A percentile compares a stretch with the other conserved stretches of the same genome.
Evolutionary conservation across 2,888 invertebrate species (phyloP).

Genomic region (Caenorhabditis sp.): DNA sequence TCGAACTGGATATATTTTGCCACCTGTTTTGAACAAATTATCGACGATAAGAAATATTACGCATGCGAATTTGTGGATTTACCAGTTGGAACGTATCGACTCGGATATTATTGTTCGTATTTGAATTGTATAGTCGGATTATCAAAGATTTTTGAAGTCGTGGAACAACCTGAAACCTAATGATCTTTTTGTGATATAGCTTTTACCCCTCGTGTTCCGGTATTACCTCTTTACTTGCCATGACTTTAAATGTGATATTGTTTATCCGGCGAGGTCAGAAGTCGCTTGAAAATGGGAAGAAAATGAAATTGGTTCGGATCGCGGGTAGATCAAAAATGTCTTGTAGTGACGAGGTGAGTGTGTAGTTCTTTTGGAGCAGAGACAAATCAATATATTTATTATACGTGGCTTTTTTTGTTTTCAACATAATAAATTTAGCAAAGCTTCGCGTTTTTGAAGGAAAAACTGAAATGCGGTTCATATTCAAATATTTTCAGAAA

Average conservation of each 20-base stretch:
- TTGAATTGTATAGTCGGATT: conserved; percentile 50
- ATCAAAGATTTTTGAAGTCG: conserved; percentile 43
- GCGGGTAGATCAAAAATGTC: too few species aligned
- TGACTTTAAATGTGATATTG: not conserved
- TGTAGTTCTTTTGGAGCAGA: too few species aligned
- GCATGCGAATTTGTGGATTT: conserved; percentile 58
- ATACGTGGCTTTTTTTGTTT: too few species aligned
- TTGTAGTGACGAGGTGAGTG: too few species aligned
- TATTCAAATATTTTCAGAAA: too few species aligned
- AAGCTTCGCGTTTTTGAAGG: too few species aligned
- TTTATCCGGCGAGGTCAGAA: too few species aligned
- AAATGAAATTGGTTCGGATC: too few species aligned
- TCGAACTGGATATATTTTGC: conserved; percentile 44
- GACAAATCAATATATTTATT: too few species aligned
- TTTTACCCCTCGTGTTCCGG: not conserved
- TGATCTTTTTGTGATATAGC: not conserved
- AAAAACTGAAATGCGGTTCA: too few species aligned
- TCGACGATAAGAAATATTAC: conserved; percentile 30
- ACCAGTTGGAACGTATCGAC: conserved; percentile 56
- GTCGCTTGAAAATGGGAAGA: too few species aligned
- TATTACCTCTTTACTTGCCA: not conserved
- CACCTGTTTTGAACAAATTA: conserved; percentile 42
- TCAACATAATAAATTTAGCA: too few species aligned
- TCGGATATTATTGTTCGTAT: conserved; percentile 49
- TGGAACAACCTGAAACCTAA: conserved; percentile 21